phyloP scores from a whole-genome alignment of 1,140 invertebrate genomes.

The Drosophila hydei region DNA sequence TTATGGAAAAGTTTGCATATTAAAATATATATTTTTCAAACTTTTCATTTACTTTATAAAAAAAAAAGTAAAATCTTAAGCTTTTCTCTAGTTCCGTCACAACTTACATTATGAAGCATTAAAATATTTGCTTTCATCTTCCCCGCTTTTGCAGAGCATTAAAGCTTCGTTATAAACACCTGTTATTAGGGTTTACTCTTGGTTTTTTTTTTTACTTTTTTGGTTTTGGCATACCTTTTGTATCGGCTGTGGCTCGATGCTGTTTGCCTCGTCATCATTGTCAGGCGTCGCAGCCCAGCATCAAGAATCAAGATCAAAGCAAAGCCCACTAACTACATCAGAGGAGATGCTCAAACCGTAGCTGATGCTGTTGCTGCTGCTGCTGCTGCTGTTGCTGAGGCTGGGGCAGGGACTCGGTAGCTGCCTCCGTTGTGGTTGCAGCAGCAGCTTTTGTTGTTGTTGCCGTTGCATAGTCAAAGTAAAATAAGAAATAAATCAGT shows the following conservation, averaged over 20 bases:
- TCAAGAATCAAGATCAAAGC: conserved; percentile 80
- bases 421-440: conserved; percentile 73
- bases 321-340: conserved; percentile 78
- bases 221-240: conserved; percentile 61
- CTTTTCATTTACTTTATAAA: too few relatives aligned
- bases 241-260: conserved; percentile 49
- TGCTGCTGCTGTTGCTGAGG: conserved; percentile 10
- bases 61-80: too few relatives aligned
- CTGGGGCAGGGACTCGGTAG: conserved; percentile 38
- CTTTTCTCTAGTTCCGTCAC: too few relatives aligned
- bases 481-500: conserved; percentile 83
- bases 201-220: conserved; percentile 38
- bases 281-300: conserved; percentile 71
- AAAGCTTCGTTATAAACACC: conserved; percentile 1
- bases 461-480: conserved; percentile 74
- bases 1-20: too few relatives aligned
- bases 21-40: too few relatives aligned
- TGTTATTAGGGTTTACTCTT: conserved; percentile 30
- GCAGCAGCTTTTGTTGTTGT: conserved; percentile 29
- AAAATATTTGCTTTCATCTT: too few relatives aligned
- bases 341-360: conserved; percentile 27
- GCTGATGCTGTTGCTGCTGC: conserved; percentile 4
- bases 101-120: too few relatives aligned
- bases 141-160: too few relatives aligned
- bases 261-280: conserved; percentile 74